These are phyloP conservation scores for Pachymerium ferrugineum DNA, from an alignment of 2,888 invertebrate species.

Conservation along the genomic window DNA sequence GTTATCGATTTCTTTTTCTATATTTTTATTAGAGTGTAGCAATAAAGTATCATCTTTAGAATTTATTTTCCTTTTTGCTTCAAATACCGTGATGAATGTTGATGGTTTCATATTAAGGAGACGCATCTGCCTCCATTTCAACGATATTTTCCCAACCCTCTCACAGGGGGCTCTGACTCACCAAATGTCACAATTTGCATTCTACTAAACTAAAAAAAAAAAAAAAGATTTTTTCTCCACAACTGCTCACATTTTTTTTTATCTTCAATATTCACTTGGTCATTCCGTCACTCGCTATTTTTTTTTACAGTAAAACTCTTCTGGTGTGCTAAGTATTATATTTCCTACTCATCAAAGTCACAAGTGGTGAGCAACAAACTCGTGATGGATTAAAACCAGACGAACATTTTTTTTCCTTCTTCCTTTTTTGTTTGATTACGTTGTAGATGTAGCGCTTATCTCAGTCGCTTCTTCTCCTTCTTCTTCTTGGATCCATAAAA, in stretches of 20 bases:
- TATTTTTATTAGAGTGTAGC: neutral
- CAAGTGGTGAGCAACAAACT: neutral
- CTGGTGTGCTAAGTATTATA: too few relatives aligned
- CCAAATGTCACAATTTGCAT: too few relatives aligned
- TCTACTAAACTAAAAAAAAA: too few relatives aligned
- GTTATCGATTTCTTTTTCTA: neutral
- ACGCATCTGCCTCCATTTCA: slow-evolving; percentile 10
- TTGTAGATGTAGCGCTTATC: neutral
- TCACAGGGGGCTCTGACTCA: too few relatives aligned
- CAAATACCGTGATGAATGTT: slow-evolving; percentile 25
- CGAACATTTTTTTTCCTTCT: neutral
- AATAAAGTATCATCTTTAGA: slow-evolving; percentile 2
- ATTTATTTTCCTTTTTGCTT: neutral
- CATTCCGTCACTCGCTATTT: neutral
- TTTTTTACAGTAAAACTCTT: too few relatives aligned
- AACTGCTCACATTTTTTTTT: neutral
- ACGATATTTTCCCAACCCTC: too few relatives aligned
- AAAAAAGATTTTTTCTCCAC: neutral
- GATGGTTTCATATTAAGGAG: slow-evolving; percentile 25
- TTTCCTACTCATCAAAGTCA: neutral
- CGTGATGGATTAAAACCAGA: neutral
- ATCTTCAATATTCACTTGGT: neutral
- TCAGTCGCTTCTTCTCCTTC: neutral
- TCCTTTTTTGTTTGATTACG: neutral
- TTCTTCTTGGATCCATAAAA: neutral